These are phyloP conservation scores for Dermatemys mawii DNA, from an alignment of 2,113 vertebrate genomes.

Conservation along the genomic window DNA sequence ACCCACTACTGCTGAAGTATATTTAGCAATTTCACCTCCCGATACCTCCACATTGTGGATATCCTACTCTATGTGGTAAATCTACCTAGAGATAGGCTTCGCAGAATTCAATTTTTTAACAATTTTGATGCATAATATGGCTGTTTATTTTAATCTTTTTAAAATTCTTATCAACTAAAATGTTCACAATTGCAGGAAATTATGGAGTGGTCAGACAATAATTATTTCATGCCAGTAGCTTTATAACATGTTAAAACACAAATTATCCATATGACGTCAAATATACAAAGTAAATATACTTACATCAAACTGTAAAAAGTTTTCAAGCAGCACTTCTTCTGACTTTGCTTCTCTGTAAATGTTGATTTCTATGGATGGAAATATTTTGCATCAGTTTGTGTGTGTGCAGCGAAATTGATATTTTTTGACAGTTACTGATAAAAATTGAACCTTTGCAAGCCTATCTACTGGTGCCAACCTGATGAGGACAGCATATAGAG, in stretches of 20 bases:
- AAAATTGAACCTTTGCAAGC: background rate
- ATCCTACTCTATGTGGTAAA: background rate
- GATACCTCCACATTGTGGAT: background rate
- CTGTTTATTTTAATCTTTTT: background rate
- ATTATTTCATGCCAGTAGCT: background rate
- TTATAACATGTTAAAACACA: background rate
- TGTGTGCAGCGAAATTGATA: background rate
- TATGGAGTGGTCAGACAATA: background rate
- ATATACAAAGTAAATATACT: background rate
- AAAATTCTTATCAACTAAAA: background rate
- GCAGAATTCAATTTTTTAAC: background rate
- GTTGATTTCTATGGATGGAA: background rate
- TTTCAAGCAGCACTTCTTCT: background rate
- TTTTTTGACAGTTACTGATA: background rate
- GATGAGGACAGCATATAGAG: background rate
- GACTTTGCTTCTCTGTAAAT: background rate
- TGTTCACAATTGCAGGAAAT: background rate
- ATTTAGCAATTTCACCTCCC: background rate
- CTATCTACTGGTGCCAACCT: background rate
- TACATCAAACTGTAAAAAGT: background rate
- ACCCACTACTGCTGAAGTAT: background rate
- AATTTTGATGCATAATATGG: background rate
- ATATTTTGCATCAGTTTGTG: background rate
- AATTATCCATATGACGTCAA: background rate
- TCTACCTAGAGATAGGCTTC: background rate